phyloP scores from a whole-genome alignment of 2,113 vertebrate genomes.

The Morone chrysops region DNA sequence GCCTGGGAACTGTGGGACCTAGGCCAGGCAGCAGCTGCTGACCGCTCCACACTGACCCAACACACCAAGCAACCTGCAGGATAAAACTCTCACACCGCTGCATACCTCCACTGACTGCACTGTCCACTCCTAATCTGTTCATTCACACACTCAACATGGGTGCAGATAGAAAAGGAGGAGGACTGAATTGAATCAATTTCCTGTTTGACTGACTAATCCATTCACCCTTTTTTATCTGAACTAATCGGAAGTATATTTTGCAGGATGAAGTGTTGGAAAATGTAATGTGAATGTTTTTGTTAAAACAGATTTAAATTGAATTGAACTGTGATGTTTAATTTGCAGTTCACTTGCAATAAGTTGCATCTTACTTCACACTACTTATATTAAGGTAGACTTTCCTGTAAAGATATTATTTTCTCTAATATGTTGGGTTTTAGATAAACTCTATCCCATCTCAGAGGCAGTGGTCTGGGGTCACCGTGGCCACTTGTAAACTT shows the following conservation, averaged over 20 bases:
- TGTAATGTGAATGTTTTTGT: background rate
- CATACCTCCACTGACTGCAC: constrained; percentile 70
- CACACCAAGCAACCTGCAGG: constrained; percentile 74
- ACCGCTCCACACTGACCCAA: constrained; percentile 85
- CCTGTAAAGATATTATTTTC: constrained; percentile 9
- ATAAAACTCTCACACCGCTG: constrained; percentile 66
- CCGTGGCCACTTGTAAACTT: constrained; percentile 80
- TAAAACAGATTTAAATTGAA: background rate
- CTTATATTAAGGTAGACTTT: background rate
- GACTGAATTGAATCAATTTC: constrained; percentile 53
- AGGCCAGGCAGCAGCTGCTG: constrained; percentile 98
- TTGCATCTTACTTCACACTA: background rate
- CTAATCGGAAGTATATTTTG: constrained; percentile 27
- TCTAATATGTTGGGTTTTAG: constrained; percentile 32
- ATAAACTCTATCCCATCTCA: constrained; percentile 40
- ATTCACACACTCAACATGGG: constrained; percentile 62
- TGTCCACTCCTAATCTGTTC: constrained; percentile 62
- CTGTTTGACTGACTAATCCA: constrained; percentile 29
- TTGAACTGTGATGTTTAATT: background rate
- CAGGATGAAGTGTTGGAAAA: background rate
- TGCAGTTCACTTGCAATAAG: background rate
- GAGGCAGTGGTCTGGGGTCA: constrained; percentile 58
- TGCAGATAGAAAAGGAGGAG: constrained; percentile 12
- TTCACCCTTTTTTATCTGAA: constrained; percentile 14
- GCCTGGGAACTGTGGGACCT: constrained; percentile 97